phyloP scores from a whole-genome alignment of 2,888 invertebrate species.

The Sphaeridia pumilis region DNA sequence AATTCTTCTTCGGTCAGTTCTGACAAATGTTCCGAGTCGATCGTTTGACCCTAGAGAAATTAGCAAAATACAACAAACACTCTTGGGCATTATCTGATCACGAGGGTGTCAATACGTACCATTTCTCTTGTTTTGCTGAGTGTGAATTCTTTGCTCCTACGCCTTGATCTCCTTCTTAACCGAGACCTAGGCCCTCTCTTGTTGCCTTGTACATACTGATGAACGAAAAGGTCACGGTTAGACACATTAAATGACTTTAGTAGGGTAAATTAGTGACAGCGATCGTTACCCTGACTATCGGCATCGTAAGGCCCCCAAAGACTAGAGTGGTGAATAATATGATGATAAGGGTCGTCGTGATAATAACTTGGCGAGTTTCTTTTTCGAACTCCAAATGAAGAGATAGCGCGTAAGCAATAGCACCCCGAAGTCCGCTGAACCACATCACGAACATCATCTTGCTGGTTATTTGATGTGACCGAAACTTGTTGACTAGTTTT shows the following conservation, averaged over 20 bases:
- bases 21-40: constrained; percentile 85
- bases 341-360: constrained; percentile 95
- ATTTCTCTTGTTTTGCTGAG: constrained; percentile 97
- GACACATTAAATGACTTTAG: neutral
- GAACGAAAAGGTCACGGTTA: too few relatives aligned
- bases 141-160: constrained; percentile 68
- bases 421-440: constrained; percentile 83
- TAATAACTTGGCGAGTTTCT: constrained; percentile 89
- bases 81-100: too few relatives aligned
- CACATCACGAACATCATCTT: constrained; percentile 99
- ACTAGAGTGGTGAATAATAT: constrained; percentile 90
- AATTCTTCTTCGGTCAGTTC: constrained; percentile 87
- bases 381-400: constrained; percentile 87
- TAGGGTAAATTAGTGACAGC: too few relatives aligned
- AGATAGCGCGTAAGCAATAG: constrained; percentile 94
- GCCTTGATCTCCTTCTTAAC: constrained; percentile 44
- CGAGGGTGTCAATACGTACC: too few relatives aligned
- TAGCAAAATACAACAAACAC: too few relatives aligned
- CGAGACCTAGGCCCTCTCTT: constrained; percentile 38
- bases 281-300: constrained; percentile 72
- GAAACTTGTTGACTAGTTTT: constrained; percentile 82
- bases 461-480: constrained; percentile 93
- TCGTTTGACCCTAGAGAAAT: constrained; percentile 58
- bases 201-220: constrained; percentile 65
- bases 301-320: constrained; percentile 96